Percentiles rank a stretch among this genome's conserved stretches.
Evolutionary conservation across 2,888 invertebrate genomes (phyloP).

Genomic region (Drosophila eohydei): DNA sequence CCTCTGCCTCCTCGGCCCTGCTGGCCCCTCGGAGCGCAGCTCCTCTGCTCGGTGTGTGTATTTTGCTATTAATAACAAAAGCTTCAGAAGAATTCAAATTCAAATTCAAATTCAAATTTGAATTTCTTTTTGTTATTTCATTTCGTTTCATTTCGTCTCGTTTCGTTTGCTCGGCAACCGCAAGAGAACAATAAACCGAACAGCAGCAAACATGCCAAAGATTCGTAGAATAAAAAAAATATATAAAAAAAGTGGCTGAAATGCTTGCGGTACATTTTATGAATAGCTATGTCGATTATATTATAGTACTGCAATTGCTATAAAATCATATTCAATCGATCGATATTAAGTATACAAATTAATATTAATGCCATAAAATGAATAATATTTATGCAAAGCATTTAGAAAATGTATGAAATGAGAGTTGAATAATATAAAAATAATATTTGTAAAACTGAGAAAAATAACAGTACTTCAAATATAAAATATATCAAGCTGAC

Average conservation of each 20-base stretch:
- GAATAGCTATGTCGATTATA: conserved; percentile 30
- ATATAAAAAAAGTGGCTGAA: conserved; percentile 36
- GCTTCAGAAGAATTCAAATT: conserved; percentile 76
- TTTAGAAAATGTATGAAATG: not conserved
- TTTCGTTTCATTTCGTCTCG: conserved; percentile 45
- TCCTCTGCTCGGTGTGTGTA: conserved; percentile 69
- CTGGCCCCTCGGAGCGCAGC: conserved; percentile 5
- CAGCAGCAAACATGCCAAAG: conserved; percentile 39
- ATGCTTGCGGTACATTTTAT: conserved; percentile 59
- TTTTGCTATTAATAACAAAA: conserved; percentile 83
- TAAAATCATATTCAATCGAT: conserved; percentile 14
- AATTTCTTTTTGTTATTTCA: conserved; percentile 43
- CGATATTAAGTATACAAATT: conserved; percentile 1
- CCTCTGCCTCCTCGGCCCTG: conserved; percentile 2
- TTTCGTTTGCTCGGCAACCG: conserved; percentile 64
- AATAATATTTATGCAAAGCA: conserved; percentile 4
- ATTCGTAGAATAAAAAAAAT: conserved; percentile 16
- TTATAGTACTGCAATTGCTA: conserved; percentile 32
- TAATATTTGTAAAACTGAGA: not conserved
- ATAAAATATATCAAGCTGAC: too few relatives aligned
- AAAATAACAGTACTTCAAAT: not conserved
- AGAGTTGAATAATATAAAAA: not conserved
- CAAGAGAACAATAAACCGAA: conserved; percentile 70
- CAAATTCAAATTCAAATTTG: conserved; percentile 44
- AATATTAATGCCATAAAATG: not conserved